Percentiles rank a stretch among this genome's conserved stretches.
phyloP scores from a whole-genome alignment of 2,113 vertebrate species.

The Piaya cayana region DNA sequence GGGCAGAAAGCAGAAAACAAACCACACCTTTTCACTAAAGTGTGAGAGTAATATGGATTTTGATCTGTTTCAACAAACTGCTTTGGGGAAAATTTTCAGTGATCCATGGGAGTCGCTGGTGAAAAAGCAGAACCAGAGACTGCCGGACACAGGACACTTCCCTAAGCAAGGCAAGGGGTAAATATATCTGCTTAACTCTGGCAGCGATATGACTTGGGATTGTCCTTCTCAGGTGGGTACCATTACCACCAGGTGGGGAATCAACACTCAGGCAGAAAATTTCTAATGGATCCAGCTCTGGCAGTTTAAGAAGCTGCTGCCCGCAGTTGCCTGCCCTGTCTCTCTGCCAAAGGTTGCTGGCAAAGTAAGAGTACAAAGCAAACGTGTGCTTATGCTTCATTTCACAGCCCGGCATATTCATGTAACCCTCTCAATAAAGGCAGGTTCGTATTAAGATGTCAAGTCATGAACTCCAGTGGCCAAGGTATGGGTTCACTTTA shows the following conservation, averaged over 20 bases:
- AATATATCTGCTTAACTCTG: neutral
- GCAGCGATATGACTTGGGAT: neutral
- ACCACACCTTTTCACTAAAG: neutral
- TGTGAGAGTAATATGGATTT: neutral
- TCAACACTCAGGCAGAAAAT: neutral
- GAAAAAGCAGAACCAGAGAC: neutral
- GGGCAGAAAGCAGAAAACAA: neutral
- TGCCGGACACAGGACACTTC: neutral
- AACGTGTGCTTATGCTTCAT: neutral
- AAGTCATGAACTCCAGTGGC: neutral
- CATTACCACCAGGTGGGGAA: neutral
- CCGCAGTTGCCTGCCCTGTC: neutral
- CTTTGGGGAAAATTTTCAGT: neutral
- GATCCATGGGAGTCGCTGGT: neutral
- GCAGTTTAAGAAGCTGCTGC: neutral
- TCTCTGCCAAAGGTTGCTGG: neutral
- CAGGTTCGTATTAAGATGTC: conserved; percentile 13
- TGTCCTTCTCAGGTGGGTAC: neutral
- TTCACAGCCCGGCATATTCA: neutral
- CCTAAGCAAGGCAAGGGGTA: neutral
- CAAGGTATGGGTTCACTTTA: conserved; percentile 27
- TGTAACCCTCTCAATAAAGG: neutral
- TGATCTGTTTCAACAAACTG: neutral
- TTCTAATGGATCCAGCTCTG: neutral
- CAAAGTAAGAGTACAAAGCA: neutral